A percentile compares a stretch with the other conserved stretches of the same genome.
phyloP scores from a whole-genome alignment of 2,113 vertebrate species.

The Tamias sibiricus region DNA sequence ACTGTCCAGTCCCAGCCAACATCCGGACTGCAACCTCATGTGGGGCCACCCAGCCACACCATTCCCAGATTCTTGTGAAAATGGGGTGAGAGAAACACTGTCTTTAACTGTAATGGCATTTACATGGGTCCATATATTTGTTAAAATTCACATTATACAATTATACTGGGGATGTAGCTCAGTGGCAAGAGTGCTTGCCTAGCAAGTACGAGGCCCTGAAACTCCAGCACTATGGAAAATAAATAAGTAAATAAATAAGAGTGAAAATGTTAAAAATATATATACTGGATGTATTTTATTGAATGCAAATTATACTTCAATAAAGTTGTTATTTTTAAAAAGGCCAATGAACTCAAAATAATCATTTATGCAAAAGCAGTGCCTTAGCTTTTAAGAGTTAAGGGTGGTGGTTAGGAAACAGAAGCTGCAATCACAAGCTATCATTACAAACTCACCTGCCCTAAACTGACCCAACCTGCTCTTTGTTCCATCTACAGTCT shows the following conservation, averaged over 20 bases:
- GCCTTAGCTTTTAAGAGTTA: background rate
- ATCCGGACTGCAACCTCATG: background rate
- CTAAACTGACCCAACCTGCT: constrained; percentile 10
- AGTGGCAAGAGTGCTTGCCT: too few relatives aligned
- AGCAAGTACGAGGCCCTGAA: too few relatives aligned
- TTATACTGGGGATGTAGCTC: background rate
- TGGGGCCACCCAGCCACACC: background rate
- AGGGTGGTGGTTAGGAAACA: constrained; percentile 9
- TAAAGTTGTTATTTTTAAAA: background rate
- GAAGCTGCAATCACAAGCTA: constrained; percentile 39
- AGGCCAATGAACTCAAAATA: constrained; percentile 42
- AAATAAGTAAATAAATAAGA: too few relatives aligned
- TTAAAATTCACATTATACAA: constrained; percentile 40
- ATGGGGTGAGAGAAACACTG: constrained; percentile 24
- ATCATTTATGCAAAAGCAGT: constrained; percentile 46
- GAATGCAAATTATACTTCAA: constrained; percentile 18
- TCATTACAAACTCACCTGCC: constrained; percentile 19
- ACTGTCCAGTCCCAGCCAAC: background rate
- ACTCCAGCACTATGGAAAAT: too few relatives aligned
- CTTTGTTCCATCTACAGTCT: background rate
- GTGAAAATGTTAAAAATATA: background rate
- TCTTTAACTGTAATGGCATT: background rate
- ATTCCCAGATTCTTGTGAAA: background rate
- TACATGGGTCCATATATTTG: background rate
- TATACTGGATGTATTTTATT: constrained; percentile 31